Evolutionary conservation across 2,888 invertebrate species (phyloP).

Genomic region (Gandaritis pyraliata): DNA sequence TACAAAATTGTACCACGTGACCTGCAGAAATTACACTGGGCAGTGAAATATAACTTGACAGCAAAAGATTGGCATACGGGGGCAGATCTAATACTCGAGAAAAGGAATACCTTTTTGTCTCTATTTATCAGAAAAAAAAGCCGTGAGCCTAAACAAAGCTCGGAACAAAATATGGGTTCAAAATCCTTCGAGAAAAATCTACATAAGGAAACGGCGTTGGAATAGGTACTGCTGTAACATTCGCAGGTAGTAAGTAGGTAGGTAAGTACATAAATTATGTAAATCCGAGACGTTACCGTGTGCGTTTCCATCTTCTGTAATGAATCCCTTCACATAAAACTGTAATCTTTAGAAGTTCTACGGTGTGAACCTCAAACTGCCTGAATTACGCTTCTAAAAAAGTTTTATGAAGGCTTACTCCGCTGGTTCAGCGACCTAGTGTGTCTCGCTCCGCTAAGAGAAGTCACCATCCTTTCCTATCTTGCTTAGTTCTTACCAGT

Average conservation of each 20-base stretch:
- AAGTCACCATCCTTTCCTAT: too few species aligned
- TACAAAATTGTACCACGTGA: too few species aligned
- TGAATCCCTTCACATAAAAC: constrained; percentile 56
- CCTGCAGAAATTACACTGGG: too few species aligned
- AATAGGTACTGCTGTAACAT: constrained; percentile 14
- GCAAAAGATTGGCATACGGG: too few species aligned
- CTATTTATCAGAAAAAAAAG: not conserved
- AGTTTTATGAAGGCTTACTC: not conserved
- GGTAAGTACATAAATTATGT: constrained; percentile 54
- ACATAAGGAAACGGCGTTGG: constrained; percentile 15
- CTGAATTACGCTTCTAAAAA: not conserved
- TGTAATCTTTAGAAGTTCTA: constrained; percentile 46
- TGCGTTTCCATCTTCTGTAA: constrained; percentile 53
- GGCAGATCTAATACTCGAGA: not conserved
- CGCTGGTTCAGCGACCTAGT: too few species aligned
- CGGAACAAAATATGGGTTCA: not conserved
- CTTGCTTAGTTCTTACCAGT: too few species aligned
- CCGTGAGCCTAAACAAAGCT: not conserved
- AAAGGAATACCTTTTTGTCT: too few species aligned
- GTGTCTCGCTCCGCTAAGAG: too few species aligned
- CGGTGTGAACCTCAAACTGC: constrained; percentile 6
- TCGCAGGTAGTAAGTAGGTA: constrained; percentile 28
- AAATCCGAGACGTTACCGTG: constrained; percentile 50
- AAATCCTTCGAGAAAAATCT: constrained; percentile 17
- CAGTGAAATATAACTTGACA: too few species aligned